These are phyloP conservation scores for Aurelia coerulea DNA, from an alignment of 30 jellyfish, hydroid and myxozoan genomes.

Conservation along the genomic window DNA sequence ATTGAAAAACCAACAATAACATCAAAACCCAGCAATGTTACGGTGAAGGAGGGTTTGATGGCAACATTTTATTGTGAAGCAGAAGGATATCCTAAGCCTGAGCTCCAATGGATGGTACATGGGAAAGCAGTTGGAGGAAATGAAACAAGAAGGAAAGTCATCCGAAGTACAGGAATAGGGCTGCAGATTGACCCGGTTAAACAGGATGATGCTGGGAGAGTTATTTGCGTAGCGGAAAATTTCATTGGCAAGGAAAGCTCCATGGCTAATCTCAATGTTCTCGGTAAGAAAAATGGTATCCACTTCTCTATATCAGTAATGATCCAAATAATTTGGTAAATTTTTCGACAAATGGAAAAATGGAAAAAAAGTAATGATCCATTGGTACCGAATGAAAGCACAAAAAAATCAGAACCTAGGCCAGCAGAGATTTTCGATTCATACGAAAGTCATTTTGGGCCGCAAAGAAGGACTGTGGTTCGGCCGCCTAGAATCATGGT, in stretches of 20 bases:
- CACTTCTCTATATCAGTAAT: too few species aligned
- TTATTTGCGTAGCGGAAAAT: conserved; percentile 36
- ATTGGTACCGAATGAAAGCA: too few species aligned
- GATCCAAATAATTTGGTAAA: too few species aligned
- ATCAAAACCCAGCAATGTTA: conserved; percentile 24
- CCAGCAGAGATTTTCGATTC: too few species aligned
- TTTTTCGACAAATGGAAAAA: too few species aligned
- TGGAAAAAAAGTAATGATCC: too few species aligned
- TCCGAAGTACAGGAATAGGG: conserved; percentile 7
- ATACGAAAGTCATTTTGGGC: too few species aligned
- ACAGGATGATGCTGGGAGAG: conserved; percentile 22
- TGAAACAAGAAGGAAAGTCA: background rate
- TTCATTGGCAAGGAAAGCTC: conserved; percentile 28
- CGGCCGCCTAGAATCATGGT: too few species aligned
- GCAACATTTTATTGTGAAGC: conserved; percentile 45
- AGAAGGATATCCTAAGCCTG: conserved; percentile 56
- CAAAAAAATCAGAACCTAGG: too few species aligned
- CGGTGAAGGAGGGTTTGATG: conserved; percentile 24
- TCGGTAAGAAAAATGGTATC: background rate
- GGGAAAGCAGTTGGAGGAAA: conserved; percentile 3
- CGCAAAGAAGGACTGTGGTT: too few species aligned
- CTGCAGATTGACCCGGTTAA: conserved; percentile 14
- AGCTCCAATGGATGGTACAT: conserved; percentile 21
- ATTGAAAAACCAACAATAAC: conserved; percentile 31
- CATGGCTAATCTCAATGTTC: conserved; percentile 21